These are phyloP conservation scores for Empis stercorea DNA, from an alignment of 2,888 invertebrate species.

Conservation along the genomic window DNA sequence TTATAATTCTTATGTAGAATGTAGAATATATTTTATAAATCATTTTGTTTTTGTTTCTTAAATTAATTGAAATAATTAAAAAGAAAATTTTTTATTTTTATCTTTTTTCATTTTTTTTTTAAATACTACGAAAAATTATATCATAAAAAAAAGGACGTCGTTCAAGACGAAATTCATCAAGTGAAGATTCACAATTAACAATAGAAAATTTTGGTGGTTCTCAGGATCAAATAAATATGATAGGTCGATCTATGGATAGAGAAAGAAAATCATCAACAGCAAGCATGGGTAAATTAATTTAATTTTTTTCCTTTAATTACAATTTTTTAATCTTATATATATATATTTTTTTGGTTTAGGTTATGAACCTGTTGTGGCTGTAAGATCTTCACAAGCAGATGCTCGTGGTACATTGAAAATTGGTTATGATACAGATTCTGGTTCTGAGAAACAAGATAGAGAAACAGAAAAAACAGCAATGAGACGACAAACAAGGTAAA, in stretches of 20 bases:
- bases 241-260: slow-evolving; percentile 67
- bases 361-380: slow-evolving; percentile 51
- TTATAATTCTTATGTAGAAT: too few species aligned
- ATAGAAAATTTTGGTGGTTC: slow-evolving; percentile 89
- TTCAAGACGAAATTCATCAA: slow-evolving; percentile 70
- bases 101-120: too few species aligned
- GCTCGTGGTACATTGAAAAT: slow-evolving; percentile 56
- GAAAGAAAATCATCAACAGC: slow-evolving; percentile 37
- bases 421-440: slow-evolving; percentile 49
- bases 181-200: slow-evolving; percentile 79
- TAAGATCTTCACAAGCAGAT: slow-evolving; percentile 64
- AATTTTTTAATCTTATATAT: neutral
- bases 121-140: too few species aligned
- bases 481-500: slow-evolving; percentile 49
- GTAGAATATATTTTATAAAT: too few species aligned
- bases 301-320: neutral
- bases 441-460: slow-evolving; percentile 47
- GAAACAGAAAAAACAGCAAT: slow-evolving; percentile 43
- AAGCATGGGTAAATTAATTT: slow-evolving; percentile 24
- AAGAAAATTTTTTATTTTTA: too few species aligned
- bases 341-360: neutral
- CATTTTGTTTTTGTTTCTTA: too few species aligned
- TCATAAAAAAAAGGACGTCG: slow-evolving; percentile 47
- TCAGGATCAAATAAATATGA: slow-evolving; percentile 76
- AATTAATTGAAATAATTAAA: too few species aligned